Evolutionary conservation across 2,797 vertebrate species (phyloP), one percentile per base, ranked within the genome.

Genomic region (Holocentrus rufus): DNA sequence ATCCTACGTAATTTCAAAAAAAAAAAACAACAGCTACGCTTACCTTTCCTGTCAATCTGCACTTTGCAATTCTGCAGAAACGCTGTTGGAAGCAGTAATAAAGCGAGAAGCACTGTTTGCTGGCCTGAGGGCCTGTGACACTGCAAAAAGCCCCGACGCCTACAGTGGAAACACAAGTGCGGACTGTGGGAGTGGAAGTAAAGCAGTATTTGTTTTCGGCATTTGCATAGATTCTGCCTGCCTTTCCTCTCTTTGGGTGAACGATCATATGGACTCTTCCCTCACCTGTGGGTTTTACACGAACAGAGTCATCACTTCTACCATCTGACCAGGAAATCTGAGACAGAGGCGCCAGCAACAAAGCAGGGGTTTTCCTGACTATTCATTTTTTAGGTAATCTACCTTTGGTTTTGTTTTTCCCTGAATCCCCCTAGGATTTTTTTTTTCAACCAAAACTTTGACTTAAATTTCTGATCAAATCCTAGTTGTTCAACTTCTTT

Each of bases 161-260:
- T 69, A 79, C 87, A 76, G 56, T 77, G 79, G 76, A 81, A 88
- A 88, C 47, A 50, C 81, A 87, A 88, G 64, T 22, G 68, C 73
- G 23, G 59, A 47, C 75, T 76, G 84, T 79, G 71, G 81, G 85
- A 82, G 88, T 73, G 62, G 56, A 86, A 58, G 69, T 52, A 76
- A 68, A 64, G 75, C 67, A 27, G 78, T 31, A 57, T 63, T 49
- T 64, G 61, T 49, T 81, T 83, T 74, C 78, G 25, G 53, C 60
- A 82, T 83, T 86, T 86, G 81, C 84, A 85, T 88, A 42, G 63
- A 72, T 69, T 88, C 80, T 74, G 76, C 53, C 76, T 75, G 70
- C 52, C 57, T 76, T 59, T 53, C 78, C n/a, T 30, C 55, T 57
- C 74, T 77, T 39, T 74, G 69, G 31, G 20, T 77, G 55, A 80